Evolutionary conservation across 2,797 vertebrate species (phyloP).

Genomic region (Adelosebastes latens): DNA sequence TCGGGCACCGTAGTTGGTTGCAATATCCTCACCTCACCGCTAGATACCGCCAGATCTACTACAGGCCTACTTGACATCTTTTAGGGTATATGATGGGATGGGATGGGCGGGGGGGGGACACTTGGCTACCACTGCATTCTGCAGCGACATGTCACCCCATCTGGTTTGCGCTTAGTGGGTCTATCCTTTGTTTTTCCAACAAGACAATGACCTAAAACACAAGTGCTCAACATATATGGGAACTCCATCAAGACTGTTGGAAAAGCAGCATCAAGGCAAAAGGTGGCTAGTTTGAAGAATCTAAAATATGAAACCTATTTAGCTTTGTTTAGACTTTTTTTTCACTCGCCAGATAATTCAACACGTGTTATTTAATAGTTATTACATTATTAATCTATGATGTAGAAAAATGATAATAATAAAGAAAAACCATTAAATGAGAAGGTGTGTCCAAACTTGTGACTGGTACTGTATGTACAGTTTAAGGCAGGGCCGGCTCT

Average conservation of each 20-base stretch:
- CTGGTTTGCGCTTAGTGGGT: not conserved
- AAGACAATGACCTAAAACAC: not conserved
- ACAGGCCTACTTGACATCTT: too few species aligned
- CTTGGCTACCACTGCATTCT: not conserved
- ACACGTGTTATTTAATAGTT: too few species aligned
- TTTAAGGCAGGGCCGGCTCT: too few species aligned
- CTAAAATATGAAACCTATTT: not conserved
- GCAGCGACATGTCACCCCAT: not conserved
- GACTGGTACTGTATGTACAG: not conserved
- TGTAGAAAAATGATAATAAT: not conserved
- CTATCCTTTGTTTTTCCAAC: not conserved
- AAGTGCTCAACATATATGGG: not conserved
- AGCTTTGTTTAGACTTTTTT: not conserved
- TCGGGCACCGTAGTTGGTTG: too few species aligned
- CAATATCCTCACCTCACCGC: too few species aligned
- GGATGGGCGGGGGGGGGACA: too few species aligned
- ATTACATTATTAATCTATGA: not conserved
- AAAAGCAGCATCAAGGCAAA: not conserved
- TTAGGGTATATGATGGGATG: too few species aligned
- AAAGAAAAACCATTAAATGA: not conserved
- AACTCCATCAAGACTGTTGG: not conserved
- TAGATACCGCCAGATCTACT: too few species aligned
- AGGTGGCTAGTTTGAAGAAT: not conserved
- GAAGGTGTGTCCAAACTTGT: not conserved
- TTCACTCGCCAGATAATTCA: too few species aligned